Evolutionary conservation across 1,140 invertebrate species (phyloP).

Genomic region (Anthonomus grandis): DNA sequence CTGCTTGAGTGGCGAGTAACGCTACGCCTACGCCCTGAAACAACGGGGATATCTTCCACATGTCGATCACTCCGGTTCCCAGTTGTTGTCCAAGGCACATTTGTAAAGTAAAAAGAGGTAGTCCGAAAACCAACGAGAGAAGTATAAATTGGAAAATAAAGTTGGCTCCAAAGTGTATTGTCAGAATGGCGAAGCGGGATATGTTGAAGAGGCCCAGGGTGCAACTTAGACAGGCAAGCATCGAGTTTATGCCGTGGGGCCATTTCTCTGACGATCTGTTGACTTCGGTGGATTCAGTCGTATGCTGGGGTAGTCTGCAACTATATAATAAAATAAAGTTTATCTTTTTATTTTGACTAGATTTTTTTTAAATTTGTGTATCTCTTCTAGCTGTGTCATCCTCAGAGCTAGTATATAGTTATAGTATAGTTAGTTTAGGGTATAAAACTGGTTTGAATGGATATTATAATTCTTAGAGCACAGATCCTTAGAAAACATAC

Average conservation of each 20-base stretch:
- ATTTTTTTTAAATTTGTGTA: no score
- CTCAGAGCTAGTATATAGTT: no score
- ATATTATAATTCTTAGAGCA: no score
- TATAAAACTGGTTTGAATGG: no score
- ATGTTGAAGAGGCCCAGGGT: conserved; percentile 86
- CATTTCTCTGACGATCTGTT: conserved; percentile 55
- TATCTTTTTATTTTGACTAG: no score
- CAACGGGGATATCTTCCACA: conserved; percentile 90
- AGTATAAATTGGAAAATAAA: conserved; percentile 88
- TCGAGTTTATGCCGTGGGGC: conserved; percentile 77
- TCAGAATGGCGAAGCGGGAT: conserved; percentile 82
- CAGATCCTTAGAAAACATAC: no score
- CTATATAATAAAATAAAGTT: no score
- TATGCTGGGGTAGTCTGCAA: no score
- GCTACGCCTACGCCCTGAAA: conserved; percentile 82
- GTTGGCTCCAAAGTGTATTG: conserved; percentile 83
- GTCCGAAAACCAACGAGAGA: conserved; percentile 77
- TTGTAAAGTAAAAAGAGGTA: conserved; percentile 81
- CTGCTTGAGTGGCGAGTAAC: conserved; percentile 71
- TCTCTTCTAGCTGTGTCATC: no score
- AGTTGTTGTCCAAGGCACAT: conserved; percentile 82
- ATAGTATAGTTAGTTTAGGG: no score
- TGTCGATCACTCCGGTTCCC: conserved; percentile 79
- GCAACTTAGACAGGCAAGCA: conserved; percentile 77
- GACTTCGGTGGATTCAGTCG: no score